These are phyloP conservation scores for Crypturellus tataupa DNA, from an alignment of 2,797 vertebrate genomes.

Conservation along the genomic window DNA sequence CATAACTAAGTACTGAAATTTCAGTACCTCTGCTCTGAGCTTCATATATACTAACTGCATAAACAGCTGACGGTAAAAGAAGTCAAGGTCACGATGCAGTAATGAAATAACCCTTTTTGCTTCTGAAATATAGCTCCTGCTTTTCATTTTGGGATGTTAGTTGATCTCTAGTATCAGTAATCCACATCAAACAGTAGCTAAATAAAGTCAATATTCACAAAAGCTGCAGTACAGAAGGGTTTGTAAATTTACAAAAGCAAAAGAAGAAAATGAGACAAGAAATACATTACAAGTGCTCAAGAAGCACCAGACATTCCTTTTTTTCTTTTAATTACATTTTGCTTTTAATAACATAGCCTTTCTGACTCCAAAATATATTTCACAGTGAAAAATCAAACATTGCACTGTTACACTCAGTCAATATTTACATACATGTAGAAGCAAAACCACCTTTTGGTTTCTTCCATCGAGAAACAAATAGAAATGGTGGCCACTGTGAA, in stretches of 20 bases:
- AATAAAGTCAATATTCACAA: conserved; percentile 11
- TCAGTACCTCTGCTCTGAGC: background rate
- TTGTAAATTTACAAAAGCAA: conserved; percentile 40
- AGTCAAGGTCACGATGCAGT: background rate
- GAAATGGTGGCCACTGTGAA: background rate
- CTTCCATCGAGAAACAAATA: background rate
- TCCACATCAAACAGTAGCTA: background rate
- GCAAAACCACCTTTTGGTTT: conserved; percentile 12
- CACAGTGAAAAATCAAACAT: conserved; percentile 62
- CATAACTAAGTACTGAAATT: background rate
- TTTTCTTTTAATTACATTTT: conserved; percentile 32
- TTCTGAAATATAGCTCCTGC: background rate
- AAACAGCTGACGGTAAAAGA: background rate
- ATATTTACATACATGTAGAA: conserved; percentile 70
- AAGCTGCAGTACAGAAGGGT: background rate
- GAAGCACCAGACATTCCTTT: conserved; percentile 40
- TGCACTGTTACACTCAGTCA: conserved; percentile 39
- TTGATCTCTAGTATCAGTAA: conserved; percentile 16
- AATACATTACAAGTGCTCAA: conserved; percentile 45
- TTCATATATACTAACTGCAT: background rate
- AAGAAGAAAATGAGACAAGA: conserved; percentile 16
- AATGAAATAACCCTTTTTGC: background rate
- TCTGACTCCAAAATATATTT: conserved; percentile 68
- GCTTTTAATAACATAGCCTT: conserved; percentile 58
- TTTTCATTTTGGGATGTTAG: background rate